These are phyloP conservation scores for Ptychochromis oligacanthus DNA, from an alignment of 2,113 vertebrate genomes.

Conservation along the genomic window DNA sequence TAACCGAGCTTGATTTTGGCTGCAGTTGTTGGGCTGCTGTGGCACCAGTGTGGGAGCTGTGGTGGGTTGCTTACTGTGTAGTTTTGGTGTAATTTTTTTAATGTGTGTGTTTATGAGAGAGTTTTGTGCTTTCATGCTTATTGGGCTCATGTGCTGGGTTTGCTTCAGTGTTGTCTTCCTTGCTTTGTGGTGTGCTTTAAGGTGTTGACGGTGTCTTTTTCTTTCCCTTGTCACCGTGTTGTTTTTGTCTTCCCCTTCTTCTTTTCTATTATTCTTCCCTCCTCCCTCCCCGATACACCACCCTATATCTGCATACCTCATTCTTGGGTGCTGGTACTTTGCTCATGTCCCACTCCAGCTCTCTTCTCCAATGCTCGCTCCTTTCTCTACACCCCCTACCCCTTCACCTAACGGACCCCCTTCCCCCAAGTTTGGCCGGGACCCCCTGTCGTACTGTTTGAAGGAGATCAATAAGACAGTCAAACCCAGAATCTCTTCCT, in stretches of 20 bases:
- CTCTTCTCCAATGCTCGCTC: conserved; percentile 74
- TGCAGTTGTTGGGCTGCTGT: conserved; percentile 37
- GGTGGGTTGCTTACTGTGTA: conserved; percentile 15
- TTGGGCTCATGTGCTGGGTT: conserved; percentile 56
- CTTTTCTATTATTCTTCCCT: neutral
- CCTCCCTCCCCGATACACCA: conserved; percentile 26
- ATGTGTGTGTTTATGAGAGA: neutral
- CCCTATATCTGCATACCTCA: conserved; percentile 42
- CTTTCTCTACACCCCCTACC: conserved; percentile 78
- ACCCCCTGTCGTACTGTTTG: conserved; percentile 92
- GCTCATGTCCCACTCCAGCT: conserved; percentile 57
- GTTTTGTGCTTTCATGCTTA: conserved; percentile 49
- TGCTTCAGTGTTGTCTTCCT: conserved; percentile 73
- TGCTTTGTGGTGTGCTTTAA: conserved; percentile 78
- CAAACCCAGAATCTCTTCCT: conserved; percentile 92
- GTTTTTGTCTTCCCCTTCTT: conserved; percentile 45
- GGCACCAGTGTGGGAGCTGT: conserved; percentile 23
- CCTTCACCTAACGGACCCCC: conserved; percentile 87
- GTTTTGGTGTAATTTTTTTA: conserved; percentile 12
- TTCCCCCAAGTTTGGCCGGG: conserved; percentile 90
- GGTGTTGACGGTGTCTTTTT: conserved; percentile 84
- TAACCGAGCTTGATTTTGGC: conserved; percentile 12
- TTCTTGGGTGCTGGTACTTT: conserved; percentile 67
- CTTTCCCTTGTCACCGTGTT: conserved; percentile 77
- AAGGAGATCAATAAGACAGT: conserved; percentile 96